Percentiles rank a stretch among this genome's conserved stretches.
phyloP scores from a whole-genome alignment of 1,140 invertebrate genomes.

The Magallana gigas region DNA sequence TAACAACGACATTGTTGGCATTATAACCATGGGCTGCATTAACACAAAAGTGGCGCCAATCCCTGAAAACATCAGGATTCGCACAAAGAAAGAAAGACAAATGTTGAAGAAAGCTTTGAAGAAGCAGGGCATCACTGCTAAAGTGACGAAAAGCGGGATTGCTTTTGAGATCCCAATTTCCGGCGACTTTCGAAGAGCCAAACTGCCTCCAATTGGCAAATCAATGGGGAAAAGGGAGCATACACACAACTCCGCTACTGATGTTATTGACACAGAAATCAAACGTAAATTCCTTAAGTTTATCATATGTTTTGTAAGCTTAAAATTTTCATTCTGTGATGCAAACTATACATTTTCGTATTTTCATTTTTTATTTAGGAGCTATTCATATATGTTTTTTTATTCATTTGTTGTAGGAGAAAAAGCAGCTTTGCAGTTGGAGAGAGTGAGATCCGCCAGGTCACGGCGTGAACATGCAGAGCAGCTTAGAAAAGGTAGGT shows the following conservation, averaged over 20 bases:
- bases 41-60: constrained; percentile 4
- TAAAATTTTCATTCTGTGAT: too few species aligned
- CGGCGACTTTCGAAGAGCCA: background rate
- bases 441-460: too few species aligned
- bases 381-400: background rate
- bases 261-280: background rate
- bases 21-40: background rate
- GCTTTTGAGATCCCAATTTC: background rate
- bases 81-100: background rate
- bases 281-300: background rate
- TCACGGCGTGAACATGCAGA: too few species aligned
- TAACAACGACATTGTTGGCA: too few species aligned
- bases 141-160: background rate
- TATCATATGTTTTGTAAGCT: too few species aligned
- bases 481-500: too few species aligned
- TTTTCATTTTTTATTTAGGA: background rate
- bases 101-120: background rate
- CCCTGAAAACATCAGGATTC: background rate
- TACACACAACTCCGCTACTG: background rate
- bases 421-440: background rate
- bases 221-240: background rate
- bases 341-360: background rate
- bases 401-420: background rate
- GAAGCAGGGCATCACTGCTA: background rate
- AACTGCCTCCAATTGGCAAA: background rate